Conservation (phyloP, 2,797 vertebrate species). For the Anomalospiza imberbis region DNA sequence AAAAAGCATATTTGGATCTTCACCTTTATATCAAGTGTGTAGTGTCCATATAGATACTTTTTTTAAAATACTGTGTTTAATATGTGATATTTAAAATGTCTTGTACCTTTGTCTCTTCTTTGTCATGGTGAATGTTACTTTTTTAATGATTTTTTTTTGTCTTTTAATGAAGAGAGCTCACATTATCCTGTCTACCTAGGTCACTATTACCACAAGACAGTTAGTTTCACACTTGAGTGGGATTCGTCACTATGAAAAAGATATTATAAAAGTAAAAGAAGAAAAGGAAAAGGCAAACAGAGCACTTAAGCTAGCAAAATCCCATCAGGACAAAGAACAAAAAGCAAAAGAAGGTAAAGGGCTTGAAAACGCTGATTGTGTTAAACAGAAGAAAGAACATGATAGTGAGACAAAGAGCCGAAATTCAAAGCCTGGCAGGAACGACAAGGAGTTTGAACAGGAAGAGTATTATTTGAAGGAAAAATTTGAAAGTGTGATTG, state of each 20-base stretch:
- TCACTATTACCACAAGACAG: conserved; percentile 88
- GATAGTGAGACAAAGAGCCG: conserved; percentile 65
- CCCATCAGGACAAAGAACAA: conserved; percentile 47
- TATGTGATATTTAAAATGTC: background rate
- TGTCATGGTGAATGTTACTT: background rate
- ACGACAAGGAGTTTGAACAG: conserved; percentile 86
- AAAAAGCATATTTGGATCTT: background rate
- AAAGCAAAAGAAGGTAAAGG: conserved; percentile 58
- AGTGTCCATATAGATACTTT: background rate
- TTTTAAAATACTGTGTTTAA: background rate
- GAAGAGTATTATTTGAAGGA: conserved; percentile 94
- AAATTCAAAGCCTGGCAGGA: conserved; percentile 68
- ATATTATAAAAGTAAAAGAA: conserved; percentile 87
- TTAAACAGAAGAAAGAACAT: conserved; percentile 58
- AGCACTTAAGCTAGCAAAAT: conserved; percentile 69
- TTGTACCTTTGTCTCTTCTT: background rate
- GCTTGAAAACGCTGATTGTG: conserved; percentile 61
- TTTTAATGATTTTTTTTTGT: background rate
- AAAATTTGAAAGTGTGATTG: conserved; percentile 86
- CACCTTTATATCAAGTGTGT: background rate
- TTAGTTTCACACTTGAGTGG: conserved; percentile 94
- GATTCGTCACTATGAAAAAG: conserved; percentile 97
- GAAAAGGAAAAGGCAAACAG: conserved; percentile 85
- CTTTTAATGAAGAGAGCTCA: background rate
- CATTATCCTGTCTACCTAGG: conserved; percentile 72